phyloP scores from a whole-genome alignment of 1,140 invertebrate species.

The Drosophila lacertosa region DNA sequence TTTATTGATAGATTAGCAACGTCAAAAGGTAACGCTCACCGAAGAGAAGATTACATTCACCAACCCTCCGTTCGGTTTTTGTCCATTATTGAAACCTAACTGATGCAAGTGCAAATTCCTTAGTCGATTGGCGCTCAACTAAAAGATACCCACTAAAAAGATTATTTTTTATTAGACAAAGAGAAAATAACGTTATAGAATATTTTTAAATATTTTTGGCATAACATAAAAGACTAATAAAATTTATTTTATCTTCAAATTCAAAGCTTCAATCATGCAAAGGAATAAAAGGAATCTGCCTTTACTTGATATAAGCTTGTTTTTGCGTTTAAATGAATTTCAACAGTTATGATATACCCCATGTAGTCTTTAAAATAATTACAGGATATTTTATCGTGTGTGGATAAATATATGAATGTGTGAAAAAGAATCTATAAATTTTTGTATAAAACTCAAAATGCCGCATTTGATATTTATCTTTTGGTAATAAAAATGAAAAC shows the following conservation, averaged over 20 bases:
- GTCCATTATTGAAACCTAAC: conserved; percentile 63
- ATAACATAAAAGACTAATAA: too few species aligned
- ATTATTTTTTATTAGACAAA: not conserved
- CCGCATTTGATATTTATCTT: conserved; percentile 74
- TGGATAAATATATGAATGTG: conserved; percentile 38
- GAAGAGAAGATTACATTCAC: conserved; percentile 21
- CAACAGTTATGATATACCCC: not conserved
- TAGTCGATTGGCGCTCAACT: conserved; percentile 9
- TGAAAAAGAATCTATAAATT: conserved; percentile 58
- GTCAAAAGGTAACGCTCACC: conserved; percentile 72
- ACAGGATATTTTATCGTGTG: conserved; percentile 32
- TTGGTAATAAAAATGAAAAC: conserved; percentile 55
- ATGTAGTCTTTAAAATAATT: not conserved
- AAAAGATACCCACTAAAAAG: not conserved
- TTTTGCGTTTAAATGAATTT: too few species aligned
- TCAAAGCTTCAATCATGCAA: too few species aligned
- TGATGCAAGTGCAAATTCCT: conserved; percentile 27
- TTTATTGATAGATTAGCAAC: conserved; percentile 83
- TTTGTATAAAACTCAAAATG: conserved; percentile 70
- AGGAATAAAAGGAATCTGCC: too few species aligned
- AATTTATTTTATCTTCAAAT: too few species aligned
- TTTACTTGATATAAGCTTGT: too few species aligned
- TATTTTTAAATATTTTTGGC: too few species aligned
- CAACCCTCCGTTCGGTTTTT: conserved; percentile 49
- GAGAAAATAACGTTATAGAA: too few species aligned